Conservation (phyloP, 2,797 vertebrate genomes). For the Protonibea diacanthus region DNA sequence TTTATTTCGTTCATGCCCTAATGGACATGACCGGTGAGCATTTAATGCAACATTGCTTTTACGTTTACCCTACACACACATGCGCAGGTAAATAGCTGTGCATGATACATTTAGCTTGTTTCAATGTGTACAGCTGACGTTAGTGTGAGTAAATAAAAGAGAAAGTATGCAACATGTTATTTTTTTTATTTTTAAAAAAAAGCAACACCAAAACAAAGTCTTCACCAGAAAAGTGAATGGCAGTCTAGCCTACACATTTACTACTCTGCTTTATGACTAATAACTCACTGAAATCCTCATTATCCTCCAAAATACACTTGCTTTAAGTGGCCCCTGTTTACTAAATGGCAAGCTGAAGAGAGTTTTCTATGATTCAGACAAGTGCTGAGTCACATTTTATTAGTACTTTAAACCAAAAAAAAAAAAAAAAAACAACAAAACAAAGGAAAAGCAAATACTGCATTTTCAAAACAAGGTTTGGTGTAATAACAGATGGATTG, state of each 20-base stretch:
- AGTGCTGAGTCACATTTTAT: not conserved
- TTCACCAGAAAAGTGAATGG: not conserved
- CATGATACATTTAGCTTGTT: too few relatives aligned
- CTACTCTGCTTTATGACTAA: not conserved
- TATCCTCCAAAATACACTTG: not conserved
- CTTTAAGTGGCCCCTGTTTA: not conserved
- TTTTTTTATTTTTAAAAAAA: not conserved
- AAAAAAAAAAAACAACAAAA: too few relatives aligned
- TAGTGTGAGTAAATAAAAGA: not conserved
- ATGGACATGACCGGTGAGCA: not conserved
- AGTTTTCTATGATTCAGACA: not conserved
- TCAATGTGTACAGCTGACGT: not conserved
- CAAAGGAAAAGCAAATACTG: too few relatives aligned
- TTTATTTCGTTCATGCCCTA: not conserved
- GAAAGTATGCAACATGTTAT: not conserved
- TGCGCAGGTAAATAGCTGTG: not conserved
- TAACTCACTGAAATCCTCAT: not conserved
- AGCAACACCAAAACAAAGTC: not conserved
- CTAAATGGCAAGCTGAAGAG: not conserved
- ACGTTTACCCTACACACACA: not conserved
- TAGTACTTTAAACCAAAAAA: not conserved
- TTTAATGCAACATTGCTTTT: not conserved
- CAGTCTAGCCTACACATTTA: not conserved
- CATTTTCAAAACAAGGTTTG: not conserved
- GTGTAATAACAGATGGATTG: not conserved